Evolutionary conservation across 2,888 invertebrate species (phyloP).

Genomic region (Sphaerophoria rueppellii): DNA sequence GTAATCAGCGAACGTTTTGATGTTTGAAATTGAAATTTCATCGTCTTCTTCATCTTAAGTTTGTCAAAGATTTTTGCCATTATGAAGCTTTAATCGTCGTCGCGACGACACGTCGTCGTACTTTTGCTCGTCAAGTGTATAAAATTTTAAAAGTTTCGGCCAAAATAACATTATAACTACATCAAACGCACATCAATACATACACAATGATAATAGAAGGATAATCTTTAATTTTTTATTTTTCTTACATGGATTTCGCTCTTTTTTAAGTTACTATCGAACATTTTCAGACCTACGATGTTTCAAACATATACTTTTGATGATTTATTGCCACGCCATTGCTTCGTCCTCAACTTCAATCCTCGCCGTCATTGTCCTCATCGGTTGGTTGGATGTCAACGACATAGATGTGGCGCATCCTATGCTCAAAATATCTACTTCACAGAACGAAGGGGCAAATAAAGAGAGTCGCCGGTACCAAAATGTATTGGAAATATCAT

Average conservation of each 20-base stretch:
- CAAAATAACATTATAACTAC: no score
- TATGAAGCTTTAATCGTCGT: background rate
- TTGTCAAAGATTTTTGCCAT: background rate
- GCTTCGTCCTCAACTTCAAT: background rate
- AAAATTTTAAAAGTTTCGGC: no score
- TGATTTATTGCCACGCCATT: constrained; percentile 49
- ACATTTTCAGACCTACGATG: background rate
- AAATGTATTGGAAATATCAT: background rate
- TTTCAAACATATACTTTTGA: constrained; percentile 60
- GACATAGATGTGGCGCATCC: no score
- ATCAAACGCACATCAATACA: no score
- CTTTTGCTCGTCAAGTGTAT: no score
- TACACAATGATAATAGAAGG: background rate
- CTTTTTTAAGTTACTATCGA: constrained; percentile 15
- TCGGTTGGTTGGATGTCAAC: background rate
- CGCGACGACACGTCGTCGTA: no score
- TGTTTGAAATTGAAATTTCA: constrained; percentile 54
- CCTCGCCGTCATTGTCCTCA: no score
- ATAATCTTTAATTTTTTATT: constrained; percentile 12
- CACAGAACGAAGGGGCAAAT: background rate
- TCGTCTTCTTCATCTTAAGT: constrained; percentile 18
- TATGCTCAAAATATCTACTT: background rate
- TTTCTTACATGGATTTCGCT: constrained; percentile 19
- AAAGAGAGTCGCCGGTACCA: background rate
- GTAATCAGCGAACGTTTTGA: constrained; percentile 60